Percentiles rank a stretch among this genome's conserved stretches.
Evolutionary conservation across 1,140 invertebrate genomes (phyloP).

Genomic region (Drosophila orena): DNA sequence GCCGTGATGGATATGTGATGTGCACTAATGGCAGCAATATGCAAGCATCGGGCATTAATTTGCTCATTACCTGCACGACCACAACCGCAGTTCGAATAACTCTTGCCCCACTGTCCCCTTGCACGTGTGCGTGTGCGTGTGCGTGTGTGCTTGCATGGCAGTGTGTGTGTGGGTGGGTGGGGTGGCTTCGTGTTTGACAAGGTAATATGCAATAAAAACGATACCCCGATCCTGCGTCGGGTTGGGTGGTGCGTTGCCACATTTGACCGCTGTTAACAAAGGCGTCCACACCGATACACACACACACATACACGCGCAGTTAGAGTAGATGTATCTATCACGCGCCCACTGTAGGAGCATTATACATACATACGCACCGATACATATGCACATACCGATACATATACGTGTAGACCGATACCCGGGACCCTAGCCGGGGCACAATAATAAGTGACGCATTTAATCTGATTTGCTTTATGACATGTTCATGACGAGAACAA

Average conservation of each 20-base stretch:
- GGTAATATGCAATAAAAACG: conserved; percentile 82
- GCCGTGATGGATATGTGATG: neutral
- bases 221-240: conserved; percentile 55
- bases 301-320: conserved; percentile 7
- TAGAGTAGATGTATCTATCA: neutral
- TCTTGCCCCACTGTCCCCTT: conserved; percentile 46
- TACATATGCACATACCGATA: too few species aligned
- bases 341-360: conserved; percentile 9
- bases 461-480: conserved; percentile 83
- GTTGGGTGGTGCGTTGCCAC: conserved; percentile 68
- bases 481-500: conserved; percentile 83
- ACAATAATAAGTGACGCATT: conserved; percentile 83
- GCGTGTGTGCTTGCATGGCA: neutral
- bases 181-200: conserved; percentile 51
- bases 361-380: neutral
- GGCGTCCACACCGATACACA: conserved; percentile 42
- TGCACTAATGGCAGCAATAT: neutral
- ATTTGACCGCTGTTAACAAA: conserved; percentile 80
- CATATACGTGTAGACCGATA: conserved; percentile 32
- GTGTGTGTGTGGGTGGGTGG: conserved; percentile 12
- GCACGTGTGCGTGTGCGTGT: neutral
- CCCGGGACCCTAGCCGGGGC: conserved; percentile 47
- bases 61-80: conserved; percentile 11
- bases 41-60: neutral
- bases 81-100: conserved; percentile 1